Conservation (phyloP, 2,888 invertebrate genomes). For the Cataglyphis rosenhaueri region DNA sequence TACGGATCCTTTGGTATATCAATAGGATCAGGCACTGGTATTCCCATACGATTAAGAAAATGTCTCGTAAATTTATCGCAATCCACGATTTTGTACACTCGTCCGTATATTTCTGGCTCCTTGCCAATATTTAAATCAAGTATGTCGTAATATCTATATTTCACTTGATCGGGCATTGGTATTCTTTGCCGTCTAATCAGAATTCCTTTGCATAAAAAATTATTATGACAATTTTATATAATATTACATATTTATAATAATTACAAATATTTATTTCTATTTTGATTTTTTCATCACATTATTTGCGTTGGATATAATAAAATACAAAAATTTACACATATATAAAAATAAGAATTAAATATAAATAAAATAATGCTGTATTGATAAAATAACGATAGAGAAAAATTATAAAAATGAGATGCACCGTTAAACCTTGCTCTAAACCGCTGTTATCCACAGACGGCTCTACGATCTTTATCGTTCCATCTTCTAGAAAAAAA, state of each 20-base stretch:
- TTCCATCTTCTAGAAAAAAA: conserved; percentile 96
- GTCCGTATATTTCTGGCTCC: conserved; percentile 93
- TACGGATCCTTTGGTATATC: conserved; percentile 86
- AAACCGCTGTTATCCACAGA: conserved; percentile 93
- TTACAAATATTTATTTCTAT: conserved; percentile 5
- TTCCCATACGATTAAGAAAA: conserved; percentile 94
- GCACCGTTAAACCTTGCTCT: conserved; percentile 89
- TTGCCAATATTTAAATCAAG: conserved; percentile 95
- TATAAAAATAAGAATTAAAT: neutral
- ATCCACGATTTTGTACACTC: conserved; percentile 92
- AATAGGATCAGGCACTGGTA: conserved; percentile 91
- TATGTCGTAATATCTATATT: conserved; percentile 90
- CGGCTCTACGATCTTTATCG: conserved; percentile 95
- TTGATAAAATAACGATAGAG: neutral
- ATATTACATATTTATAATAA: neutral
- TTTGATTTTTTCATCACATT: neutral
- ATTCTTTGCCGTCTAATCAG: conserved; percentile 94
- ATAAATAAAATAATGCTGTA: neutral
- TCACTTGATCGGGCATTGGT: conserved; percentile 90
- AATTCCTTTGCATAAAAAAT: conserved; percentile 87
- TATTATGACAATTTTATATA: neutral
- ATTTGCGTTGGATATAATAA: neutral
- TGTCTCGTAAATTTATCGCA: conserved; percentile 95
- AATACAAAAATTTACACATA: neutral
- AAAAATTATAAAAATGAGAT: conserved; percentile 46